phyloP scores from a whole-genome alignment of 2,888 invertebrate genomes.

The Drosophila setosimentum region DNA sequence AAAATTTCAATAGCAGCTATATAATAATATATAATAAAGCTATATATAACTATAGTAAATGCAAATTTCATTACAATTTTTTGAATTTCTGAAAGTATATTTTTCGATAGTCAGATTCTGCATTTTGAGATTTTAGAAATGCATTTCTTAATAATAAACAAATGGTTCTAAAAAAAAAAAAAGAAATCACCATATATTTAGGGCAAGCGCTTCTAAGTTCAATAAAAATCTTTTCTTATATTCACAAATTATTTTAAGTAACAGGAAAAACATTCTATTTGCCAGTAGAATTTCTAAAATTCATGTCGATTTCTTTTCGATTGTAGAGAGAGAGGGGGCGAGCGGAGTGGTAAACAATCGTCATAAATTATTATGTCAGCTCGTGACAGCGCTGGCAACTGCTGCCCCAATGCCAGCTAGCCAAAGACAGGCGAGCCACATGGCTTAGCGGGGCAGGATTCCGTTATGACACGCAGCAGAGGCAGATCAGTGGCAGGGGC shows the following conservation, averaged over 20 bases:
- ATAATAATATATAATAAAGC: too few relatives aligned
- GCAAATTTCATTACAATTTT: not conserved
- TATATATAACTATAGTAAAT: not conserved
- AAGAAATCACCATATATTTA: not conserved
- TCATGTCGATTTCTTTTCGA: not conserved
- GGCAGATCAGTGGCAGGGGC: not conserved
- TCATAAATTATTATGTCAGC: constrained; percentile 78
- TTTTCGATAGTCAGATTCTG: not conserved
- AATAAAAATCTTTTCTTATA: not conserved
- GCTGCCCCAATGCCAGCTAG: constrained; percentile 16
- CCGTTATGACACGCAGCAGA: constrained; percentile 72
- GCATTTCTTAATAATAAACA: not conserved
- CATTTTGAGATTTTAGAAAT: not conserved
- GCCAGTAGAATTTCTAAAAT: not conserved
- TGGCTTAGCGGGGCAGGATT: constrained; percentile 55
- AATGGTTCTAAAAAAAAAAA: not conserved
- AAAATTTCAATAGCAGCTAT: not conserved
- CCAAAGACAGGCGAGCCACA: constrained; percentile 25
- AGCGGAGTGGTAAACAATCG: constrained; percentile 42
- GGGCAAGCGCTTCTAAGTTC: not conserved
- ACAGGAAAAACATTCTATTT: not conserved
- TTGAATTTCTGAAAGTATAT: not conserved
- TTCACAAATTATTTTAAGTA: not conserved
- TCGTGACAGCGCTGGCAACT: constrained; percentile 50
- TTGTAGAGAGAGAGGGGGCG: constrained; percentile 19